phyloP scores from a whole-genome alignment of 2,888 invertebrate species.

The Campoplex capitator region DNA sequence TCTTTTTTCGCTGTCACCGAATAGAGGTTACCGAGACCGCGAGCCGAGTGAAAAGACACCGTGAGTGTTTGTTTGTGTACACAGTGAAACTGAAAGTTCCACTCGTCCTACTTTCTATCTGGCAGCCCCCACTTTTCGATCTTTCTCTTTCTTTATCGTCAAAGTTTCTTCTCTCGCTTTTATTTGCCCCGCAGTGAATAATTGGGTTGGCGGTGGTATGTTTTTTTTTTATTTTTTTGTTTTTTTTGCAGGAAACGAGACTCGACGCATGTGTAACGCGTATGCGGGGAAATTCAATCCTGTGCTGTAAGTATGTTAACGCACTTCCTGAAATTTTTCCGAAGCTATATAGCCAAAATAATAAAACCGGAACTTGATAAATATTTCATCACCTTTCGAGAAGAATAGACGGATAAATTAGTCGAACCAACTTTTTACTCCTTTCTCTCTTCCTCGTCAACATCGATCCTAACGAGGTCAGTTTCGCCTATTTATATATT shows the following conservation, averaged over 20 bases:
- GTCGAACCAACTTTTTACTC: background rate
- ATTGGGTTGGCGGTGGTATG: constrained; percentile 58
- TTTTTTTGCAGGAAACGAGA: constrained; percentile 42
- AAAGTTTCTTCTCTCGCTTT: constrained; percentile 21
- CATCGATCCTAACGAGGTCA: background rate
- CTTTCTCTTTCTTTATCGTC: constrained; percentile 24
- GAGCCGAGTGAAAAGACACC: constrained; percentile 68
- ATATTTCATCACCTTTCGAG: background rate
- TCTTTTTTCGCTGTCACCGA: constrained; percentile 48
- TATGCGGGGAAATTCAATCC: constrained; percentile 22
- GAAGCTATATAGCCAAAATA: background rate
- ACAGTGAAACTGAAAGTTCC: constrained; percentile 82
- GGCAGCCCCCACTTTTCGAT: constrained; percentile 58
- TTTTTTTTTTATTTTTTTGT: too few species aligned
- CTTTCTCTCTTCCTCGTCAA: background rate
- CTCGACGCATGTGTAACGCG: constrained; percentile 18
- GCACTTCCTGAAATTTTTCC: constrained; percentile 10
- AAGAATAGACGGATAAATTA: background rate
- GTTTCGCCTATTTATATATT: background rate
- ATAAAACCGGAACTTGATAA: background rate
- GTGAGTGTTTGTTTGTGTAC: constrained; percentile 45
- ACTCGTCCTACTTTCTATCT: constrained; percentile 82
- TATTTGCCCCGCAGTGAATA: constrained; percentile 41
- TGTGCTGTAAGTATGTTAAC: constrained; percentile 27
- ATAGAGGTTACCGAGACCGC: constrained; percentile 61